Base-by-base conservation (phyloP, 1,140 invertebrate species). In the Pogonognathellus flavescens region DNA sequence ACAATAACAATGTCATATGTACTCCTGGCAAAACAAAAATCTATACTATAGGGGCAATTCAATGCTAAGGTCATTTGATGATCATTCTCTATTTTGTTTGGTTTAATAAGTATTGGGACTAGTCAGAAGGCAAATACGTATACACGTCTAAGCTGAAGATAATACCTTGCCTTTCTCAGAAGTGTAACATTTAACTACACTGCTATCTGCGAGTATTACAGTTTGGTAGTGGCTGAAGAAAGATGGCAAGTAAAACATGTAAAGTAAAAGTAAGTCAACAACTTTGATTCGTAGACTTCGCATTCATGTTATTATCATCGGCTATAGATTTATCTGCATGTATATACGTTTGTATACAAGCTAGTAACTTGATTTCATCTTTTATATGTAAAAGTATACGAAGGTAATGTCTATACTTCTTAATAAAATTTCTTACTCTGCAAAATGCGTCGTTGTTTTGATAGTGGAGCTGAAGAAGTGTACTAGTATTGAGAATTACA, bases 261-360 rank as follows among this genome's bases (percentile, higher is more conserved):
- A 66, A 66, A 80, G 72, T 80, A 80, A 80, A 80, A 80, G 72
- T 80, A 80, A 80, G 72, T 80, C 72, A 80, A 50, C 72, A 52
- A 52, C 72, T 80, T 80, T 52, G 50, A 52, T 13, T 20, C 72
- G n/a, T 80, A 41, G 72, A n/a, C 72, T 41, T 31, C 18, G 31
- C 4, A 11, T 22, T 25, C 11, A 66, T 66, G 13, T 25, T 18
- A 1, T 62, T 11, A 7, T 62, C 59, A 10, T 6, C 22, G 1
- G 18, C 16, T 20, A 22, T 16, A 31, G 7, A 13, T 66, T 25
- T 3, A 25, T 62, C 1, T 62, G 5, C 59, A 7, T 60, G 1
- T 66, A 22, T 66, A 25, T 66, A 22, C 25, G 7, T 66, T 66
- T 25, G n/a, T 10, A 25, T 66, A 22, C 18, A 18, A 25, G 62